These are phyloP conservation scores for Choristoneura fumiferana DNA, from an alignment of 1,140 invertebrate genomes.

Conservation along the genomic window DNA sequence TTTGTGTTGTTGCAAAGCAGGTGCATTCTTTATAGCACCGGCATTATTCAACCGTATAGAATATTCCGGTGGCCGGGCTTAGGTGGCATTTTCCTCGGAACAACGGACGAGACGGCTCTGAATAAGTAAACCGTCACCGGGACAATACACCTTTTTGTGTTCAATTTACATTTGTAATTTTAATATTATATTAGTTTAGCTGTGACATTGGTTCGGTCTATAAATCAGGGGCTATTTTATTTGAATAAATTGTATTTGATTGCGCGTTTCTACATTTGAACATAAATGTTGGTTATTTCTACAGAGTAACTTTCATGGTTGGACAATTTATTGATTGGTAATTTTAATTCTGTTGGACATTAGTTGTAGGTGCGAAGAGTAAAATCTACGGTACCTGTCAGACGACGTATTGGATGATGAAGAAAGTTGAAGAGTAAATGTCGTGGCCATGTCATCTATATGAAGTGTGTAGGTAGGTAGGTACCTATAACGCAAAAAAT, in stretches of 20 bases:
- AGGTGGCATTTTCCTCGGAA: constrained; percentile 37
- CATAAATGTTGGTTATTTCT: no score
- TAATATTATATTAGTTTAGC: constrained; percentile 8
- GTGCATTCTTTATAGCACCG: constrained; percentile 55
- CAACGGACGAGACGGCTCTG: constrained; percentile 31
- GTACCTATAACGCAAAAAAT: no score
- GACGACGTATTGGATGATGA: no score
- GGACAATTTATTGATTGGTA: no score
- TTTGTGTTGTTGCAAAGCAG: constrained; percentile 42
- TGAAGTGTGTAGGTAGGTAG: no score
- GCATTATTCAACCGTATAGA: constrained; percentile 54
- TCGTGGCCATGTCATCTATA: no score
- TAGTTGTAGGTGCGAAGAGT: no score
- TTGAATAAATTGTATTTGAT: not conserved
- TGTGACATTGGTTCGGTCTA: not conserved
- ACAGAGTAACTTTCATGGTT: no score
- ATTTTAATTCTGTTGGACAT: no score
- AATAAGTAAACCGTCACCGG: constrained; percentile 44
- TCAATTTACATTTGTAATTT: constrained; percentile 17
- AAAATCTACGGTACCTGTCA: no score
- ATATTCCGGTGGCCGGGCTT: constrained; percentile 41
- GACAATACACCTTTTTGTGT: constrained; percentile 24
- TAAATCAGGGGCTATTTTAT: not conserved
- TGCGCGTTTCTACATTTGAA: no score
- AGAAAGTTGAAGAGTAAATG: no score